Evolutionary conservation across 2,797 vertebrate genomes (phyloP).

Genomic region (Oryzias sinensis): DNA sequence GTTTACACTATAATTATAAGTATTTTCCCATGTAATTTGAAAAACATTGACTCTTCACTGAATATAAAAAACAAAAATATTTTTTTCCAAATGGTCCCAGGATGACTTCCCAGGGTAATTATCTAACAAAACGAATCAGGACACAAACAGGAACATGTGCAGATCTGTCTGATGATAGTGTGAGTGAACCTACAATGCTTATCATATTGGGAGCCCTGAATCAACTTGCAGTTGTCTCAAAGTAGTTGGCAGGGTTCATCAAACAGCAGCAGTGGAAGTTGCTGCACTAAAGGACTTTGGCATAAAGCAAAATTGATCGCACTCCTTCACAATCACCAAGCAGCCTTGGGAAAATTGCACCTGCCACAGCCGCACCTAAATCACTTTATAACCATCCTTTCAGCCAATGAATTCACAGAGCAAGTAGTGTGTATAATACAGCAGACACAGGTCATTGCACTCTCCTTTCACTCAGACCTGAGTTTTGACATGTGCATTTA

Average conservation of each 20-base stretch:
- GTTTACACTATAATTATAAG: slow-evolving; percentile 18
- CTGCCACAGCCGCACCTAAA: slow-evolving; percentile 49
- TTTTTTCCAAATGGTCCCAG: background rate
- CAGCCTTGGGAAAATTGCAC: slow-evolving; percentile 50
- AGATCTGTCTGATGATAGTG: slow-evolving; percentile 18
- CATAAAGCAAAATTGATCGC: slow-evolving; percentile 60
- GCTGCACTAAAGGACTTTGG: slow-evolving; percentile 46
- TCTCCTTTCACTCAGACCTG: slow-evolving; percentile 1
- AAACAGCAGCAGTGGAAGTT: slow-evolving; percentile 47
- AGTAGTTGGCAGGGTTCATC: slow-evolving; percentile 46
- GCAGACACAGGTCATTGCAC: slow-evolving; percentile 11
- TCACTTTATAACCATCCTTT: slow-evolving; percentile 41
- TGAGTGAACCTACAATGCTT: slow-evolving; percentile 37
- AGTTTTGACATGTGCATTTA: slow-evolving; percentile 2
- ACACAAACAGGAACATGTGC: slow-evolving; percentile 17
- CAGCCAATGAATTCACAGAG: slow-evolving; percentile 38
- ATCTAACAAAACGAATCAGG: slow-evolving; percentile 37
- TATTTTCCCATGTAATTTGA: slow-evolving; percentile 24
- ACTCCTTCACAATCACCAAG: slow-evolving; percentile 36
- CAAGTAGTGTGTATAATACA: slow-evolving; percentile 13
- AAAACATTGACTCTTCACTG: slow-evolving; percentile 1
- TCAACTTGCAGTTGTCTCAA: slow-evolving; percentile 37
- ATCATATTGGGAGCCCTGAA: slow-evolving; percentile 40
- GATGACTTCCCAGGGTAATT: slow-evolving; percentile 3
- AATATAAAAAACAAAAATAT: background rate